A percentile compares a stretch with the other conserved stretches of the same genome.
These are phyloP conservation scores for Erannis defoliaria DNA, from an alignment of 2,888 invertebrate species.

Conservation along the genomic window DNA sequence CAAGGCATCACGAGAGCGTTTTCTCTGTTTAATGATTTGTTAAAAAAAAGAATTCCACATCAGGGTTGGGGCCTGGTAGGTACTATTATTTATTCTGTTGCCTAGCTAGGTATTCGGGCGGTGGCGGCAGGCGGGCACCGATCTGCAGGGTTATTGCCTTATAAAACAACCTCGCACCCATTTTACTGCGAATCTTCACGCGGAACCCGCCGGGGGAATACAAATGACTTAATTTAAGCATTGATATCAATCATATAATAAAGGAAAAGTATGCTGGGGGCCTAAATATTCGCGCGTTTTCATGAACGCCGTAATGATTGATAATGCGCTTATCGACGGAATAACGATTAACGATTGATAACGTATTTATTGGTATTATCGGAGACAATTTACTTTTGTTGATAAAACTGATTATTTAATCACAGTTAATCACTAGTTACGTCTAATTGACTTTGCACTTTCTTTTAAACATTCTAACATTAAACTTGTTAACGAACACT, in stretches of 20 bases:
- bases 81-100: too few species aligned
- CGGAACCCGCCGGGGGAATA: slow-evolving; percentile 38
- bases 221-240: slow-evolving; percentile 38
- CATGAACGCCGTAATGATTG: slow-evolving; percentile 21
- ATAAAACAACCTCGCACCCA: slow-evolving; percentile 48
- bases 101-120: neutral
- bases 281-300: slow-evolving; percentile 29
- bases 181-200: slow-evolving; percentile 43
- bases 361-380: slow-evolving; percentile 25
- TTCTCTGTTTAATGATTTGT: too few species aligned
- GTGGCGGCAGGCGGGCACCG: neutral
- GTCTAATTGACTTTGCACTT: too few species aligned
- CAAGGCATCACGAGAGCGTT: too few species aligned
- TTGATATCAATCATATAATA: slow-evolving; percentile 35
- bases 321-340: slow-evolving; percentile 11
- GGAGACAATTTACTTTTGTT: slow-evolving; percentile 22
- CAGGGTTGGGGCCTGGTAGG: too few species aligned
- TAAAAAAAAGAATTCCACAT: too few species aligned
- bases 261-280: slow-evolving; percentile 28
- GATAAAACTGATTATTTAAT: slow-evolving; percentile 16
- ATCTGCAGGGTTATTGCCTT: slow-evolving; percentile 45
- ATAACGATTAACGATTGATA: slow-evolving; percentile 7
- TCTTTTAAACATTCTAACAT: too few species aligned
- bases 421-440: neutral
- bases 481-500: too few species aligned